Base-by-base conservation (phyloP, 2,113 vertebrate genomes). In the Rhabdomys dilectus region DNA sequence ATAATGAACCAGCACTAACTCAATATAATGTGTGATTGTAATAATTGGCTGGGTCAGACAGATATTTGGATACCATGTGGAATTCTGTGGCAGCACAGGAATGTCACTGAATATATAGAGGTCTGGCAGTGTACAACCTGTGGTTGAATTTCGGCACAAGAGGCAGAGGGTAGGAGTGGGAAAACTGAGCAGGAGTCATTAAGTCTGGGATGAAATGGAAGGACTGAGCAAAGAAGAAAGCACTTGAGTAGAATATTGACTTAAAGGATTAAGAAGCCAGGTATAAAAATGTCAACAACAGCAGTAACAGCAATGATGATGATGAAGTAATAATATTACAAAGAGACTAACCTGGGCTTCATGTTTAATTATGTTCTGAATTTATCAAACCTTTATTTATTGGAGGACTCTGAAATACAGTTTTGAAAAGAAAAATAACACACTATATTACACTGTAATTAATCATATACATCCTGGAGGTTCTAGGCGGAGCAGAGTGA, bases 21-120 rank as follows among this genome's bases (percentile, higher is more conserved):
- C 94, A 96, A 90, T 98, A 95, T 96, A 98, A 98, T 96, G 94
- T 98, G 96, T 82, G 89, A 95, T 85, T 98, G 88, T 96, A 97
- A 96, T 96, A 96, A 97, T 53, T 95, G 92, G 72, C 96, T 92
- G 86, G 91, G 56, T 70, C 56, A 96, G 88, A 93, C 93, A 96
- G 89, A 95, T 94, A 93, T 62, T 97, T 96, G 93, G 87, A 93
- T 95, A 62, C 68, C 91, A 77, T 45, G 93, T 94, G 89, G 89
- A 97, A 95, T 88, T 94, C 96, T 97, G 96, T 95, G 96, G 96
- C 88, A 96, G 78, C 64, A 9, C 0, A 64, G 91, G 96, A 96
- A 97, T 97, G 93, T 90, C 94, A 97, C 86, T 97, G 94, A 84
- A 78, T 96, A 96, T 94, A 97, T 94, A 89, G 98, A 96, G 95